phyloP scores from a whole-genome alignment of 2,888 invertebrate species.

The Drosophila nigritarsus region DNA sequence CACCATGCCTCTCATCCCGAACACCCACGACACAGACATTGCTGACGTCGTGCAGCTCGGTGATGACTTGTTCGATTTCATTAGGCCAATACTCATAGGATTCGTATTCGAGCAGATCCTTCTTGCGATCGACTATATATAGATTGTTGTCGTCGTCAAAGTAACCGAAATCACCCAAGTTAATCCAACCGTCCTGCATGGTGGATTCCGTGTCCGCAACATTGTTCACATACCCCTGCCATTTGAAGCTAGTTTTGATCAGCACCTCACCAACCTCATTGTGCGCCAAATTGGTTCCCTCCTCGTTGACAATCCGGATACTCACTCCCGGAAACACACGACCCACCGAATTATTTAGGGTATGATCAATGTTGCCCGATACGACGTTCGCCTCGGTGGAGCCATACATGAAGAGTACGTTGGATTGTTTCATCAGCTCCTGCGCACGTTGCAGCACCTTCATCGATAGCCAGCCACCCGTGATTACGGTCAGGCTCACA shows the following conservation, averaged over 20 bases:
- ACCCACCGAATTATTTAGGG: constrained; percentile 65
- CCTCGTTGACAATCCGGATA: constrained; percentile 69
- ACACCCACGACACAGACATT: constrained; percentile 79
- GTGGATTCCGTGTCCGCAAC: constrained; percentile 53
- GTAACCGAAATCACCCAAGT: constrained; percentile 82
- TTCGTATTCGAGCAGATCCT: constrained; percentile 79
- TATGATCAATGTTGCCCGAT: constrained; percentile 39
- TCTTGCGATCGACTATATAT: constrained; percentile 77
- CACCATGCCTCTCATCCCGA: constrained; percentile 58
- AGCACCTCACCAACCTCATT: constrained; percentile 77
- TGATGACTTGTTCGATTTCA: constrained; percentile 77
- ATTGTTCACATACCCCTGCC: constrained; percentile 79
- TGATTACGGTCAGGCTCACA: constrained; percentile 30
- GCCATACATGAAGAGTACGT: constrained; percentile 53
- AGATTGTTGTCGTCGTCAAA: constrained; percentile 78
- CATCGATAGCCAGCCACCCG: constrained; percentile 59
- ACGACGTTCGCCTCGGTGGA: constrained; percentile 60
- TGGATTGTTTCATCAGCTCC: constrained; percentile 36
- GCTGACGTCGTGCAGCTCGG: constrained; percentile 68
- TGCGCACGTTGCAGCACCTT: constrained; percentile 37
- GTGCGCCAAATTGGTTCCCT: constrained; percentile 60
- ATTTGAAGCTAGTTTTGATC: constrained; percentile 46
- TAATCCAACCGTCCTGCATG: constrained; percentile 75
- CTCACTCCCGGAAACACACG: constrained; percentile 51
- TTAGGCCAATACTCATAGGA: constrained; percentile 73